phyloP scores from a whole-genome alignment of 2,797 vertebrate genomes.

The Thaleichthys pacificus region DNA sequence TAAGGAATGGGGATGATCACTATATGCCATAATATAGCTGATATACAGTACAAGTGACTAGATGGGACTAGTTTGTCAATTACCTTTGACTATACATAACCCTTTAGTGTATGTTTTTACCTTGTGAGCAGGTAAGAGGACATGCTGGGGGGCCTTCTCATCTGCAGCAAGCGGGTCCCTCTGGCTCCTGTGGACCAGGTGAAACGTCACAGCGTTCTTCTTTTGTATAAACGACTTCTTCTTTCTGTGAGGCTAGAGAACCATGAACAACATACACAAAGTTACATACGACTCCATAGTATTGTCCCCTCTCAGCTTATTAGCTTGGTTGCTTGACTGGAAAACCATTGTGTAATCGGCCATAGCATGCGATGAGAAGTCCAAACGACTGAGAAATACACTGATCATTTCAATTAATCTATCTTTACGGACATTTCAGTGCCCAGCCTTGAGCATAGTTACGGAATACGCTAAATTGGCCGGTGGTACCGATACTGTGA shows the following conservation, averaged over 20 bases:
- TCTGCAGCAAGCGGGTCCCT: conserved; percentile 92
- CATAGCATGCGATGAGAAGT: neutral
- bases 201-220: conserved; percentile 93
- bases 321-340: too few relatives aligned
- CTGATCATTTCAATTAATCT: neutral
- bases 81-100: neutral
- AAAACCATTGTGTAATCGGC: neutral
- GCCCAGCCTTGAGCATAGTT: too few relatives aligned
- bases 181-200: conserved; percentile 96
- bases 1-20: too few relatives aligned
- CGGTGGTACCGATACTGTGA: too few relatives aligned
- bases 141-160: conserved; percentile 92
- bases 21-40: too few relatives aligned
- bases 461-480: too few relatives aligned
- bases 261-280: neutral
- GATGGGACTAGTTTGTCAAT: too few relatives aligned
- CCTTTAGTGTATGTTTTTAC: conserved; percentile 39
- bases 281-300: neutral
- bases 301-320: too few relatives aligned
- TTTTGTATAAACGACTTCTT: conserved; percentile 97
- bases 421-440: neutral
- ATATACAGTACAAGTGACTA: too few relatives aligned
- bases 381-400: neutral
- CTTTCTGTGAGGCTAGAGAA: conserved; percentile 88
- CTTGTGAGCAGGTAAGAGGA: conserved; percentile 84